Percentiles rank a stretch among this genome's conserved stretches.
Evolutionary conservation across 2,888 invertebrate genomes (phyloP).

Genomic region (Idaea straminata): DNA sequence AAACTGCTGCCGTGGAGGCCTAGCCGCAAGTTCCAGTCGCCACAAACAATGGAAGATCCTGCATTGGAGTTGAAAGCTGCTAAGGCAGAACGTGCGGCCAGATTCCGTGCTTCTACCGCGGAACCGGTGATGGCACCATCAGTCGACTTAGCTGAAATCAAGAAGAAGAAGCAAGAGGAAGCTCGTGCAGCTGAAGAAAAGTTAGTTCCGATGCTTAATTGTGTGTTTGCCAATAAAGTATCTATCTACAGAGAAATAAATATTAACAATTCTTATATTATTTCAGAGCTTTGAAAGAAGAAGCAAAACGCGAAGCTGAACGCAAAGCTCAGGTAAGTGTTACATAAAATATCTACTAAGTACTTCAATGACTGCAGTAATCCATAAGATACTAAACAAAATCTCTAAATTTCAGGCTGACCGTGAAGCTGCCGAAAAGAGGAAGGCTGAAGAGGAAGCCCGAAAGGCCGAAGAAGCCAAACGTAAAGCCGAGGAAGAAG

Average conservation of each 20-base stretch:
- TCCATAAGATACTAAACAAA: neutral
- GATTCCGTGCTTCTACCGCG: slow-evolving; percentile 78
- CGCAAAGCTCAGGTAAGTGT: slow-evolving; percentile 66
- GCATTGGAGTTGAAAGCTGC: slow-evolving; percentile 81
- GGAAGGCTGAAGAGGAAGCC: slow-evolving; percentile 78
- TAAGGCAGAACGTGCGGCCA: slow-evolving; percentile 81
- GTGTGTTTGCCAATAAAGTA: slow-evolving; percentile 2
- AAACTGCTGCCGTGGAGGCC: slow-evolving; percentile 85
- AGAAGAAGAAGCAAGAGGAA: slow-evolving; percentile 82
- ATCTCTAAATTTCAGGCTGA: slow-evolving; percentile 45
- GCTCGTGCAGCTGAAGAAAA: slow-evolving; percentile 82
- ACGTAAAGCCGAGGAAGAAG: slow-evolving; percentile 73
- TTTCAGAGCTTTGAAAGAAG: slow-evolving; percentile 74
- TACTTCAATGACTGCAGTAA: slow-evolving; percentile 3
- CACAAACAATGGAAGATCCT: slow-evolving; percentile 79
- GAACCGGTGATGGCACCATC: slow-evolving; percentile 70
- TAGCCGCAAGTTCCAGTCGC: slow-evolving; percentile 84
- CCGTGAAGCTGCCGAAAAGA: slow-evolving; percentile 69
- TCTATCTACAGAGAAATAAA: neutral
- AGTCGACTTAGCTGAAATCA: slow-evolving; percentile 76
- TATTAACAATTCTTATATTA: slow-evolving; percentile 14
- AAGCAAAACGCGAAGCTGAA: slow-evolving; percentile 75
- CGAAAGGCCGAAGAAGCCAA: slow-evolving; percentile 74
- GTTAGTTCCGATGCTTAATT: slow-evolving; percentile 47
- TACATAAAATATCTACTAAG: slow-evolving; percentile 7